Conservation (phyloP, 2,888 invertebrate species). For the Beris morrisii region DNA sequence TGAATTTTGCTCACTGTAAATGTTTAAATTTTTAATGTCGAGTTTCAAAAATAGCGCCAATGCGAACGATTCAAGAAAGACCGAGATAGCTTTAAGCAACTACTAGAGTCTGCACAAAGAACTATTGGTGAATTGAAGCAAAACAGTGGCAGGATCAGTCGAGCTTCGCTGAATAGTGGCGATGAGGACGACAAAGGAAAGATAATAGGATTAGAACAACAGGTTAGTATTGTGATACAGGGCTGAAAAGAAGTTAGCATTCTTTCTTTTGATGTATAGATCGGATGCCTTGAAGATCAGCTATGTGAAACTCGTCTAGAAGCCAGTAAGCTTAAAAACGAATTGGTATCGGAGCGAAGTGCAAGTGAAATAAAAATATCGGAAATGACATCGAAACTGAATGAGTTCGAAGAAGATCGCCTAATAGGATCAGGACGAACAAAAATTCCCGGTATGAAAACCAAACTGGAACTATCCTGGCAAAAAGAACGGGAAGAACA, state of each 20-base stretch:
- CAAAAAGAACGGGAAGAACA: conserved; percentile 92
- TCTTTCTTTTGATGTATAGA: conserved; percentile 43
- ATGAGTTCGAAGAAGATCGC: conserved; percentile 81
- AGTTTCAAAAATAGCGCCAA: conserved; percentile 47
- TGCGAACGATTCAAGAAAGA: conserved; percentile 77
- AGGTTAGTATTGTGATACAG: conserved; percentile 55
- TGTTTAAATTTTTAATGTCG: conserved; percentile 13
- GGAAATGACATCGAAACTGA: conserved; percentile 80
- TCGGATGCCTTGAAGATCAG: conserved; percentile 85
- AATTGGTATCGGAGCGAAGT: conserved; percentile 85
- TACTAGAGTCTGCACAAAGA: conserved; percentile 85
- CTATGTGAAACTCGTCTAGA: conserved; percentile 81
- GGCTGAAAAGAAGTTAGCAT: neutral
- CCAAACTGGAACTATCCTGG: conserved; percentile 89
- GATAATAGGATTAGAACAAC: conserved; percentile 76
- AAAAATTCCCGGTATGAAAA: conserved; percentile 81
- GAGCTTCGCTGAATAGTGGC: conserved; percentile 69
- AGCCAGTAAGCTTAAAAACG: conserved; percentile 81
- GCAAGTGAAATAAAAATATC: conserved; percentile 83
- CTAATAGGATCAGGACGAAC: conserved; percentile 80
- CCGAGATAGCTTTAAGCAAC: conserved; percentile 85
- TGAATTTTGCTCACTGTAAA: neutral
- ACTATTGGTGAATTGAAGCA: conserved; percentile 75
- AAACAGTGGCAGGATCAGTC: conserved; percentile 60
- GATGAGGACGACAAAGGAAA: conserved; percentile 76